Percentiles rank a stretch among this genome's conserved stretches.
These are phyloP conservation scores for Oryzias celebensis DNA, from an alignment of 2,113 vertebrate genomes.

Conservation along the genomic window DNA sequence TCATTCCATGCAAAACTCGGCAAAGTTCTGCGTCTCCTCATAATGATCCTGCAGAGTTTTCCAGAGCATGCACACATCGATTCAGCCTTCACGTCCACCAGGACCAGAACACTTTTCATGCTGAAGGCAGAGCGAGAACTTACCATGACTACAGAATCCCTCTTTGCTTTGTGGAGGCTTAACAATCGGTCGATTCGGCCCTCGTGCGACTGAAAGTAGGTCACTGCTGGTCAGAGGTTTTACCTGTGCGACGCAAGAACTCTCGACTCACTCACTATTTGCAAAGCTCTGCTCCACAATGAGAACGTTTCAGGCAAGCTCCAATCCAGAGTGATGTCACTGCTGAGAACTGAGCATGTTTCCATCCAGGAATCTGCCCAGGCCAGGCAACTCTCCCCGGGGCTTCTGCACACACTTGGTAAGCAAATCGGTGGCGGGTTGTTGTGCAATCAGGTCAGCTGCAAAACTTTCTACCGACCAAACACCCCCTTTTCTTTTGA, in stretches of 20 bases:
- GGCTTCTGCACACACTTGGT: conserved; percentile 32
- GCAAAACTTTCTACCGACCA: background rate
- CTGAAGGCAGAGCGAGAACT: conserved; percentile 28
- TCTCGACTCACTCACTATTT: conserved; percentile 44
- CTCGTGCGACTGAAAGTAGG: background rate
- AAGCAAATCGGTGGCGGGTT: conserved; percentile 5
- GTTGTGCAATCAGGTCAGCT: conserved; percentile 41
- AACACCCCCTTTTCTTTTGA: background rate
- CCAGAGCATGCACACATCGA: too few relatives aligned
- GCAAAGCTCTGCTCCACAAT: background rate
- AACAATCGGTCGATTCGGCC: conserved; percentile 1
- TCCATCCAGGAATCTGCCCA: conserved; percentile 57
- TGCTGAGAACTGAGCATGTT: conserved; percentile 1
- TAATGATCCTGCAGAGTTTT: too few relatives aligned
- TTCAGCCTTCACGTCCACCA: too few relatives aligned
- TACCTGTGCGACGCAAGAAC: conserved; percentile 12
- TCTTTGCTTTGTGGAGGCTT: conserved; percentile 15
- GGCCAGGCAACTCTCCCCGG: conserved; percentile 61
- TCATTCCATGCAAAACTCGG: too few relatives aligned
- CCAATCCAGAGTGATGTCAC: conserved; percentile 1
- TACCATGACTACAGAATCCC: conserved; percentile 58
- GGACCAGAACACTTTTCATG: background rate
- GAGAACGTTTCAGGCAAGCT: background rate
- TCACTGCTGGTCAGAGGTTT: conserved; percentile 11
- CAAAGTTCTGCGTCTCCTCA: too few relatives aligned